phyloP scores from a whole-genome alignment of 2,888 invertebrate species.

The Spilosoma lubricipeda region DNA sequence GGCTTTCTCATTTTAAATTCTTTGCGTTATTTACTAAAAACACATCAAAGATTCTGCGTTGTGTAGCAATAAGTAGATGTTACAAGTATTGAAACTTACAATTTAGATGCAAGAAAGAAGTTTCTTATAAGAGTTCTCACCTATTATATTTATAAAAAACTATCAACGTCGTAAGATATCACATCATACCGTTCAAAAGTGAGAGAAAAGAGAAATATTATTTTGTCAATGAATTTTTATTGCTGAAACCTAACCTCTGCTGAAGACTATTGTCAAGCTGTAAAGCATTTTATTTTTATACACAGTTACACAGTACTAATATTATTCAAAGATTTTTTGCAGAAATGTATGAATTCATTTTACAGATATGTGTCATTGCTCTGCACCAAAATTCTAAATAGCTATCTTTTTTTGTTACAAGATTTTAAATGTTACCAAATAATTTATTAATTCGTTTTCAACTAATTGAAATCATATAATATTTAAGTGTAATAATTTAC shows the following conservation, averaged over 20 bases:
- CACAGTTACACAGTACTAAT: too few species aligned
- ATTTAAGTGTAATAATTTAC: constrained; percentile 12
- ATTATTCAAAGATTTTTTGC: too few species aligned
- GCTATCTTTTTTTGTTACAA: neutral
- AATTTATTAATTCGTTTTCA: neutral
- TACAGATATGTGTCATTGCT: neutral
- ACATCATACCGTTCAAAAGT: too few species aligned
- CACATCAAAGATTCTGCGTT: neutral
- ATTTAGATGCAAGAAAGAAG: too few species aligned
- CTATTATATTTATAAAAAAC: neutral
- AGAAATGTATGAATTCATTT: neutral
- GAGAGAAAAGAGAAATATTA: neutral
- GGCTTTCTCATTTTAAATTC: too few species aligned
- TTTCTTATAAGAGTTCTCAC: too few species aligned
- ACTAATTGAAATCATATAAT: neutral
- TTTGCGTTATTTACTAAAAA: too few species aligned
- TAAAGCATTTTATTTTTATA: too few species aligned
- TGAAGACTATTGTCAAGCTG: neutral
- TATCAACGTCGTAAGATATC: neutral
- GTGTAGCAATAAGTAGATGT: neutral
- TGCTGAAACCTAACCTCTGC: neutral
- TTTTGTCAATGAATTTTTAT: neutral
- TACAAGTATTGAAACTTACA: too few species aligned
- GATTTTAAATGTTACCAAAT: neutral
- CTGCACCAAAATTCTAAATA: neutral